phyloP scores from a whole-genome alignment of 2,797 vertebrate genomes.

The Sebastes baramenuke region DNA sequence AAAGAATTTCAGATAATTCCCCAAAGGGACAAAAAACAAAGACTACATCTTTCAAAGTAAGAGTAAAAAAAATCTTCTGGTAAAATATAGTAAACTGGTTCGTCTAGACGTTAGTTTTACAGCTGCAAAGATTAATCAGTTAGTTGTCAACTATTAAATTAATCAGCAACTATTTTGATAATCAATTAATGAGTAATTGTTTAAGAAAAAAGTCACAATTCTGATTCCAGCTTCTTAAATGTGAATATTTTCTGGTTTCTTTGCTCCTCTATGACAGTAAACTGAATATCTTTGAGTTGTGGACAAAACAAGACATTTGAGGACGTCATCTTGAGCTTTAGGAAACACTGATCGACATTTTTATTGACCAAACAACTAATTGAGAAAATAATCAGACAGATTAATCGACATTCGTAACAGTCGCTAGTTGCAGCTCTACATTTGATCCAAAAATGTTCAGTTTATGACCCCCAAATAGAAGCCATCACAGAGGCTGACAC shows the following conservation, averaged over 20 bases:
- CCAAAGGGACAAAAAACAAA: constrained; percentile 3
- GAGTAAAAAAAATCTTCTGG: neutral
- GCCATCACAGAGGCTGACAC: neutral
- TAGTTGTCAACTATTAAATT: neutral
- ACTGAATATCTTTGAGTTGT: neutral
- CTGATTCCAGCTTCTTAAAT: neutral
- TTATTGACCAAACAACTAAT: neutral
- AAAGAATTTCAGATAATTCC: constrained; percentile 19
- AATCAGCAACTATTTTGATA: no score
- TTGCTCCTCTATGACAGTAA: no score
- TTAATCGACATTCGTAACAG: rapidly evolving
- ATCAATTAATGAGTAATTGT: neutral
- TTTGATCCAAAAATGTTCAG: neutral
- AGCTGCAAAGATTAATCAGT: neutral
- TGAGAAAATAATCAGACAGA: neutral
- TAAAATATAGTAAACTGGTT: neutral
- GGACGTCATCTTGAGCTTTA: neutral
- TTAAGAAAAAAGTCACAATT: neutral
- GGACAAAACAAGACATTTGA: neutral
- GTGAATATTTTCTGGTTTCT: neutral
- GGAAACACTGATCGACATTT: neutral
- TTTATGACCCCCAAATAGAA: neutral
- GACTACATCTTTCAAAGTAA: constrained; percentile 5
- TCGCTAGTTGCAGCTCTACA: neutral
- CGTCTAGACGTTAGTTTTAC: neutral